Evolutionary conservation across 2,113 vertebrate species (phyloP), one percentile per base, ranked within the genome.

Genomic region (Pedionomus torquatus): DNA sequence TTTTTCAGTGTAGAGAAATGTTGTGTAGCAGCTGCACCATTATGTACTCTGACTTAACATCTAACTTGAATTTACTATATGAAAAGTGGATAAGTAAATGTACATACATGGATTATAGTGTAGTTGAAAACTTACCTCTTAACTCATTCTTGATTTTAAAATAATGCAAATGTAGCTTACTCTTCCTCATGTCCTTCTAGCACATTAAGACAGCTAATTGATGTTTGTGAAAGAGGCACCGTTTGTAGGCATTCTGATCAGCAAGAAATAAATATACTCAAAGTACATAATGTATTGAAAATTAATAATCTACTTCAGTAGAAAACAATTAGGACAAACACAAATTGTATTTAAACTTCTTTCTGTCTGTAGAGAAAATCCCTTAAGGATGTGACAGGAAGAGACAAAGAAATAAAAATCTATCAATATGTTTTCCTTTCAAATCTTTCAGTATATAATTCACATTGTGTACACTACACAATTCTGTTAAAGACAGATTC

Each of bases 261-360:
- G 13, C 23, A 88, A 90, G 41, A 68, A 95, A 95, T 83, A 96
- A 95, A 87, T 20, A 91, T 46, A 75, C 72, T 83, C 16, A 78
- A 74, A 92, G 9, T 57, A 35, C 11, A 63, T 79, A 63, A 44
- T 61, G 17, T 54, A 49, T 44, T 60, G 37, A 87, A 94, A 93
- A 90, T 61, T 1, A 91, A 80, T 87, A 83, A 71, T 79, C 33
- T 81, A 31, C 16, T 90, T 92, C 11, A 75, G 10, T 17, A 91
- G 52, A 93, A 93, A 83, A 3, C 86, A 85, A 82, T 91, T 92
- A 85, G 85, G 65, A 95, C 92, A 84, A 97, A 92, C 68, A 79
- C 9, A 95, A 96, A 44, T 51, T 79, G 11, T 21, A 87, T 94
- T 96, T 79, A 61, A 91, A 65, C 74, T 84, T 2, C 28, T 92